Evolutionary conservation across 1,140 invertebrate genomes (phyloP).

Genomic region (Elysia chlorotica): DNA sequence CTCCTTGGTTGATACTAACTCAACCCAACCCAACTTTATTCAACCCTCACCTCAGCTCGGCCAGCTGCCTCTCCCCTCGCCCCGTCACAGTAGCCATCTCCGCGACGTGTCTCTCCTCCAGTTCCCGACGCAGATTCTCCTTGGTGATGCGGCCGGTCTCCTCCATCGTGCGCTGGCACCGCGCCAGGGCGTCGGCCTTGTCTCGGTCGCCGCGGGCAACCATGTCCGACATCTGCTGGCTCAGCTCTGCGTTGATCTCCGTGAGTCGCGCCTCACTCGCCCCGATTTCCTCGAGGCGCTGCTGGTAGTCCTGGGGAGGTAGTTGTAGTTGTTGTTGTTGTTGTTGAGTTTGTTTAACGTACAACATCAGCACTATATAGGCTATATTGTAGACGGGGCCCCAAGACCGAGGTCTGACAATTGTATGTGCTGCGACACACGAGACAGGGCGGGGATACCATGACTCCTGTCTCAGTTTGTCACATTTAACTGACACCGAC

Average conservation of each 20-base stretch:
- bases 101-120: neutral
- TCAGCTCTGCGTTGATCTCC: conserved; percentile 52
- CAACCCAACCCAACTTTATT: too few species aligned
- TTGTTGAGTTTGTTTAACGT: too few species aligned
- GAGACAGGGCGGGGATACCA: too few species aligned
- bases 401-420: too few species aligned
- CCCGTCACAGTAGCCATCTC: neutral
- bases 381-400: neutral
- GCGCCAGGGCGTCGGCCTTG: conserved; percentile 46
- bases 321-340: neutral
- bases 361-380: too few species aligned
- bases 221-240: conserved; percentile 51
- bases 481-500: neutral
- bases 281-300: conserved; percentile 44
- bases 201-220: conserved; percentile 51
- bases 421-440: too few species aligned
- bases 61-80: neutral
- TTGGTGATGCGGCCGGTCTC: neutral
- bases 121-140: neutral
- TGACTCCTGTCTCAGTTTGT: too few species aligned
- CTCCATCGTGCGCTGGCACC: conserved; percentile 31
- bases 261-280: conserved; percentile 49
- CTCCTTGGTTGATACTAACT: too few species aligned
- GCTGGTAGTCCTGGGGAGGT: conserved; percentile 44
- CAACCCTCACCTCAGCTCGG: conserved; percentile 4